Evolutionary conservation across 2,797 vertebrate genomes (phyloP).

Genomic region (Chanos chanos): DNA sequence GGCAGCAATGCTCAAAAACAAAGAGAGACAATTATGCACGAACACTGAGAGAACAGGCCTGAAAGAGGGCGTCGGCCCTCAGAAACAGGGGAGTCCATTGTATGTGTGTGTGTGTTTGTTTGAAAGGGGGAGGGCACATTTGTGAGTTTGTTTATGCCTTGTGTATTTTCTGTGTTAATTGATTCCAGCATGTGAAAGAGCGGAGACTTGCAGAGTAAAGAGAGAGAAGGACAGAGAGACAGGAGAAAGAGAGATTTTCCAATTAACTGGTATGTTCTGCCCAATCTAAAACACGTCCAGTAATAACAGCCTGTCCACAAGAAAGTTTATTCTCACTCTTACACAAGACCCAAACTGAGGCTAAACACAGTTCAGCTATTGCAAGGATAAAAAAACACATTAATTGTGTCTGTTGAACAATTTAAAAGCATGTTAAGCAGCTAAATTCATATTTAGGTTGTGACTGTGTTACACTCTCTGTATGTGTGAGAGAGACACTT

Average conservation of each 20-base stretch:
- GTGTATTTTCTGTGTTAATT: constrained; percentile 40
- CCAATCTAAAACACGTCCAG: too few relatives aligned
- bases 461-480: too few relatives aligned
- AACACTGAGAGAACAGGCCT: constrained; percentile 33
- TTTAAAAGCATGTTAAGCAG: too few relatives aligned
- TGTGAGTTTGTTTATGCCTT: constrained; percentile 19
- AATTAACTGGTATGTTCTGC: too few relatives aligned
- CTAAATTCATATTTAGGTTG: too few relatives aligned
- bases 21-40: constrained; percentile 47
- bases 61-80: constrained; percentile 47
- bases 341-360: too few relatives aligned
- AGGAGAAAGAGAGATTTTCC: not conserved
- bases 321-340: too few relatives aligned
- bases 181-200: constrained; percentile 52
- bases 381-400: too few relatives aligned
- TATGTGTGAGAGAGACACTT: too few relatives aligned
- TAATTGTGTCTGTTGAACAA: too few relatives aligned
- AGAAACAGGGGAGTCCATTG: constrained; percentile 45
- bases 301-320: too few relatives aligned
- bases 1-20: constrained; percentile 45
- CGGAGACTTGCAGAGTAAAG: constrained; percentile 5
- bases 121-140: constrained; percentile 22
- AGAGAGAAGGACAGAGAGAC: not conserved
- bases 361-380: too few relatives aligned
- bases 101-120: constrained; percentile 17